Evolutionary conservation across 1,140 invertebrate species (phyloP), one percentile per base, ranked within the genome.

Genomic region (Trachymyrmex cornetzi): DNA sequence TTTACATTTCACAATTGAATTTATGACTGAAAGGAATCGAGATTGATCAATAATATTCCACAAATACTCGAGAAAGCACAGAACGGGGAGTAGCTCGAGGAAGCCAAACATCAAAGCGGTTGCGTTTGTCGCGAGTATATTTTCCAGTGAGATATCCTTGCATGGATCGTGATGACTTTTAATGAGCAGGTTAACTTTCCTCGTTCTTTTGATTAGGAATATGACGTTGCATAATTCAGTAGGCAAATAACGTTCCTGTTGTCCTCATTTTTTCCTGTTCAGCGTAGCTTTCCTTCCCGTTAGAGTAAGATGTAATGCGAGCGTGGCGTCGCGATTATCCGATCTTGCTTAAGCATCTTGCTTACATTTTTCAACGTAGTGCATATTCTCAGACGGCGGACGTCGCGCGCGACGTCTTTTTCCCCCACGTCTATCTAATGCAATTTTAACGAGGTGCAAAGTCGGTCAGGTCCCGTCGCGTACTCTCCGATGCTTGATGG

Each of bases 381-480:
- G 69, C 69, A 84, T 89, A 85, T 87, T 75, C 72, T 74, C 88
- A 85, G 74, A 63, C 74, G 50, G 53, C 67, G 19, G 50, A 16
- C 38, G 22, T 24, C 38, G 22, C 44, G 75, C 80, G 67, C 85
- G 67, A 86, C 72, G 22, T 66, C 77, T 71, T 66, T 82, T 63
- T 74, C 71, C 64, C 64, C 44, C 74, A 86, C 67, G 86, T 90
- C 82, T 85, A 55, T 82, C 80, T 86, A 88, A 91, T 91, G 88
- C 86, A 91, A 90, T 79, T 91, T 91, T 91, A 91, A 91, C 89
- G 89, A 91, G 89, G 81, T 79, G 79, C 87, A 88, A 91, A 91
- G 88, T 91, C 89, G 89, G 89, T 88, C 88, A 91, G 55, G 69
- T 85, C 80, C 50, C 80, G 80, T 66, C 67, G 85, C 63, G 61